Evolutionary conservation across 2,797 vertebrate genomes (phyloP), one percentile per base, ranked within the genome.

Genomic region (Sebastes reedi): DNA sequence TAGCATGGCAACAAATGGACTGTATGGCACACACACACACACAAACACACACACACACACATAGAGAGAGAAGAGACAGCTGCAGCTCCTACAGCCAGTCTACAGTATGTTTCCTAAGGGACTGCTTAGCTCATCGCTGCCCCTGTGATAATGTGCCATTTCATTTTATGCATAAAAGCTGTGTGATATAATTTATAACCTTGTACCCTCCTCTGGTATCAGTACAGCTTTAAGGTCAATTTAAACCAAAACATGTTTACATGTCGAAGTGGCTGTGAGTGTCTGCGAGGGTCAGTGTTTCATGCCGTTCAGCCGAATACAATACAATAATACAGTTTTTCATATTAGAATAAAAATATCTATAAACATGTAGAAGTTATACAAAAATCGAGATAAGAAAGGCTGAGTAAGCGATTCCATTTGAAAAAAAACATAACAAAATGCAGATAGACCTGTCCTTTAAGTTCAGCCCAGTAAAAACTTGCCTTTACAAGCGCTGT

Each of bases 81-180:
- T 87, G 82, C 80, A 87, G 64, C 77, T 87, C 69, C 75, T 84
- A 34, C 39, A 88, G 80, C 32, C 36, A 32, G 77, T 75, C 54
- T 74, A 24, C n/a, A 36, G 60, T 39, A 77, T 88, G 87, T 64
- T 62, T 91, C 93, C 89, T 84, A 8, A 69, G 89, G 88, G 93
- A 83, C 87, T 86, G 83, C 87, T 92, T 88, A 91, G 78, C 75
- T 80, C 71, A 80, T 67, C 9, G 34, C 65, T 67, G 72, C 77
- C 79, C 88, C 67, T 52, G 86, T 88, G 75, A 92, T 92, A 87
- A 94, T 91, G 88, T 89, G 74, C 80, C 80, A 90, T 92, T 93
- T 94, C 79, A 85, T 73, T 85, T 88, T 80, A 90, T 77, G 84
- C 85, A 88, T 91, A 85, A 90, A 92, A 89, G 71, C 84, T 70